These are phyloP conservation scores for Notamacropus eugenii DNA, from an alignment of 2,797 vertebrate genomes.

Conservation along the genomic window DNA sequence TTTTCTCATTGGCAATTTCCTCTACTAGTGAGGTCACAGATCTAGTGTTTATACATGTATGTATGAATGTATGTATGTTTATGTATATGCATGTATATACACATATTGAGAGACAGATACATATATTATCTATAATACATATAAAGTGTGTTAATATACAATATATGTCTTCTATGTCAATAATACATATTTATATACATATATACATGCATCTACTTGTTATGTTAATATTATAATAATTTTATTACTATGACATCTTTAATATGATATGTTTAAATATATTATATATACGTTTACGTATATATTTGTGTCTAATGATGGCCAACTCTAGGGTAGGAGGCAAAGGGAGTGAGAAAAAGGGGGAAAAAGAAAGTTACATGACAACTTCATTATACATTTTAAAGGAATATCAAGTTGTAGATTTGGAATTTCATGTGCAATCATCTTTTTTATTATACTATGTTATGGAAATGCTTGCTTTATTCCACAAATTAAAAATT, in stretches of 20 bases:
- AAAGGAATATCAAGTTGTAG: not conserved
- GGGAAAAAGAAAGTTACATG: not conserved
- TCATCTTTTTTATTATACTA: not conserved
- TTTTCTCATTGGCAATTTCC: not conserved
- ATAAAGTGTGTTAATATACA: not conserved
- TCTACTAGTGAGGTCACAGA: not conserved
- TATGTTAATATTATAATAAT: too few species aligned
- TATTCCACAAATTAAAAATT: not conserved
- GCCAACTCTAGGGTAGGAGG: not conserved
- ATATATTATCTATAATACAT: not conserved
- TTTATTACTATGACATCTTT: too few species aligned
- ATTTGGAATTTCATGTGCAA: not conserved
- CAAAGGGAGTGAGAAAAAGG: not conserved
- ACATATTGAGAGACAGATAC: not conserved
- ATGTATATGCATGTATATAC: not conserved
- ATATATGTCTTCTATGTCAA: not conserved
- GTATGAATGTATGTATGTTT: not conserved
- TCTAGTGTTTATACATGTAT: not conserved
- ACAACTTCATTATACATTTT: not conserved
- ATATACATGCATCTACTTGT: too few species aligned
- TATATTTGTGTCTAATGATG: not conserved
- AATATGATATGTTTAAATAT: too few species aligned
- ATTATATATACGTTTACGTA: not conserved
- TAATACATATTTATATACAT: not conserved
- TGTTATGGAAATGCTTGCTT: not conserved